These are phyloP conservation scores for Eubasilissa regina DNA, from an alignment of 1,140 invertebrate species.

Conservation along the genomic window DNA sequence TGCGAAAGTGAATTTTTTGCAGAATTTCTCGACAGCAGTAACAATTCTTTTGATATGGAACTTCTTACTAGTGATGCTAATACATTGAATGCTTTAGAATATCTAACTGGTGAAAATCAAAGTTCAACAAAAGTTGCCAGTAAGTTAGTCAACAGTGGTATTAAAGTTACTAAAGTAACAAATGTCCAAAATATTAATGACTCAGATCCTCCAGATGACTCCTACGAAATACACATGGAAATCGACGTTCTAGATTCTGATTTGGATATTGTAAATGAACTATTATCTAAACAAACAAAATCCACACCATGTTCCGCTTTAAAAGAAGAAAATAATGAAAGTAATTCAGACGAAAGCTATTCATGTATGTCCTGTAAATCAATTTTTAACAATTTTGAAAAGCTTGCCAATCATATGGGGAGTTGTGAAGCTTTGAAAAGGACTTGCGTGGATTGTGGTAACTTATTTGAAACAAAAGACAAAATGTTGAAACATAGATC, in stretches of 20 bases:
- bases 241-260: slow-evolving; percentile 57
- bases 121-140: slow-evolving; percentile 30
- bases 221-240: slow-evolving; percentile 59
- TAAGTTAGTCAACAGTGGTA: slow-evolving; percentile 47
- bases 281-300: slow-evolving; percentile 47
- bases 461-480: slow-evolving; percentile 42
- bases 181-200: slow-evolving; percentile 35
- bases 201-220: slow-evolving; percentile 43
- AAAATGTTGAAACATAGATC: slow-evolving; percentile 42
- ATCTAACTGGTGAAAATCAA: slow-evolving; percentile 35
- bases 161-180: slow-evolving; percentile 53
- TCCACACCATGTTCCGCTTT: background rate
- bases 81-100: slow-evolving; percentile 41
- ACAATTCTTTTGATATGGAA: slow-evolving; percentile 49
- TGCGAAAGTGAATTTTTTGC: slow-evolving; percentile 46
- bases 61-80: slow-evolving; percentile 38
- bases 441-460: slow-evolving; percentile 42
- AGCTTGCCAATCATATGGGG: slow-evolving; percentile 54
- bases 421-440: slow-evolving; percentile 47
- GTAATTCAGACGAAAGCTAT: slow-evolving; percentile 42
- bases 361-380: slow-evolving; percentile 56
- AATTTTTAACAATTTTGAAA: slow-evolving; percentile 51
- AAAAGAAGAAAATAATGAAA: slow-evolving; percentile 16
- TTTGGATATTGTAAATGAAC: slow-evolving; percentile 55
- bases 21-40: slow-evolving; percentile 45